Evolutionary conservation across 2,113 vertebrate genomes (phyloP).

Genomic region (Spea multiplicata): DNA sequence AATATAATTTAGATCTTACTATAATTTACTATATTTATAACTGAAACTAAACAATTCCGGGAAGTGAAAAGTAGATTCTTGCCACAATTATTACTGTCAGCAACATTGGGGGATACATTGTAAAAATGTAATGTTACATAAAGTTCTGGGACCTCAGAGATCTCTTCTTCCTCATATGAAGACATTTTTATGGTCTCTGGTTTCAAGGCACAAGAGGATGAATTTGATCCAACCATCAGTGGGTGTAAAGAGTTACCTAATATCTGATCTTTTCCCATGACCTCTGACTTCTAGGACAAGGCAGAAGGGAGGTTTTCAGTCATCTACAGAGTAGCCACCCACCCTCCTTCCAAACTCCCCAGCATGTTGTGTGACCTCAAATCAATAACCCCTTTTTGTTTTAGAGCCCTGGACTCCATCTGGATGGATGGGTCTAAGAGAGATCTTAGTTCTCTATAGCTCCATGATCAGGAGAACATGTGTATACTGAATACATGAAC

Average conservation of each 20-base stretch:
- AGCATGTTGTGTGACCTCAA: slow-evolving; percentile 39
- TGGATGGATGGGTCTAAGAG: slow-evolving; percentile 22
- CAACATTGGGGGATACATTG: no score
- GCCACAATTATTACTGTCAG: no score
- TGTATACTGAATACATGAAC: no score
- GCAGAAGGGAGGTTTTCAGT: slow-evolving; percentile 41
- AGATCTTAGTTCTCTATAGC: slow-evolving; percentile 1
- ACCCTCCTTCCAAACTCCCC: slow-evolving; percentile 36
- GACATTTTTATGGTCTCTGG: no score
- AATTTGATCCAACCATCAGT: slow-evolving; percentile 16
- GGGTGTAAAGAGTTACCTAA: slow-evolving; percentile 40
- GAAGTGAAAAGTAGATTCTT: no score
- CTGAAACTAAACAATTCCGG: no score
- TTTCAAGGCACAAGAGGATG: neutral
- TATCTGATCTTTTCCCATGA: slow-evolving; percentile 48
- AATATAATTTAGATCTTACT: no score
- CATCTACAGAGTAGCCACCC: slow-evolving; percentile 29
- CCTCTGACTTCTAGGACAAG: slow-evolving; percentile 44
- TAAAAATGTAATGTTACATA: no score
- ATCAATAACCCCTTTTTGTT: slow-evolving; percentile 44
- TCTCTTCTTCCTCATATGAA: no score
- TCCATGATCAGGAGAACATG: no score
- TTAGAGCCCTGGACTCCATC: slow-evolving; percentile 33
- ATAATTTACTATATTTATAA: no score
- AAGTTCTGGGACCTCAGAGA: no score